Evolutionary conservation across 1,140 invertebrate species (phyloP), one percentile per base, ranked within the genome.

Genomic region (Musca vetustissima): DNA sequence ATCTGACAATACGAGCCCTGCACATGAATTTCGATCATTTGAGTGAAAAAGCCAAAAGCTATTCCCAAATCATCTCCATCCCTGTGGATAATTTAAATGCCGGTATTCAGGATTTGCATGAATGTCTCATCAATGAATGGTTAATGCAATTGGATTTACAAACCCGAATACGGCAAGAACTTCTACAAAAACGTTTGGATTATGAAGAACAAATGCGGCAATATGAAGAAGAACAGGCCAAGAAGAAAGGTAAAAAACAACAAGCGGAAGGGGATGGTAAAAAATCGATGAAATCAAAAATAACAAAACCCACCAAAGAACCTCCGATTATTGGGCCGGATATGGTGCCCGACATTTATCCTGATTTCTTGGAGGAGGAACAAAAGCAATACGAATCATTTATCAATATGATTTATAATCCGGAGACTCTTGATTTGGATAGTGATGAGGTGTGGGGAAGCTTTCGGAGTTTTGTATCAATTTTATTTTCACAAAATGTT

Each of bases 31-130:
- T 78, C 9, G 78, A 80, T 24, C 69, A 59, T 11, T 55, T 74
- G 2, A 73, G 76, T 22, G 72, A 76, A 19, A 71, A 75, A 11
- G 78, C 78, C 0, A 80, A 80, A 17, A 76, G 74, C 25, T 78
- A 21, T 19, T 72, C 73, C n/a, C 50, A 70, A 8, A 1, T 68
- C 0, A 25, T 73, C 4, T 25, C 21, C 0, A 21, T 71, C 0
- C 11, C 49, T 4, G 15, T 24, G 0, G 71, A 64, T 19, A 71
- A 71, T 22, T 53, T 75, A 3, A 73, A 70, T 53, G 78, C 73
- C 1, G 78, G 78, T 0, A 73, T 80, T 50, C 22, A 70, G 11
- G 70, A 77, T 57, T 61, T 80, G 1, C 59, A 72, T 17, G 68
- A 76, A 0, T 73, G 73, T 8, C 15, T 80, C n/a, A 4, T 61